Conservation (phyloP, 92 coral and sea anemone species). For the Porites lobata region DNA sequence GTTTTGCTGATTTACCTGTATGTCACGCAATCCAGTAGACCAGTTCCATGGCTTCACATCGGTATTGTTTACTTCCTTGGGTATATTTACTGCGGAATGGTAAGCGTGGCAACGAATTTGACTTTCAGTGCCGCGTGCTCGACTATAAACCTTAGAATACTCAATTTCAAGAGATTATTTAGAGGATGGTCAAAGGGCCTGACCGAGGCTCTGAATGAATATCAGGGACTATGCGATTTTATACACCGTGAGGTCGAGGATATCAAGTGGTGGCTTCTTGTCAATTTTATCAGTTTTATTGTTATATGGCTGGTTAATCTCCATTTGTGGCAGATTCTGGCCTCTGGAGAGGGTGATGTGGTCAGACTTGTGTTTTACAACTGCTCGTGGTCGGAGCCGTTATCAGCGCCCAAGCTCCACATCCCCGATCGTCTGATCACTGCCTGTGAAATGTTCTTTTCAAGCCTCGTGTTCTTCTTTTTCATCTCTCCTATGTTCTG, state of each 20-base stretch:
- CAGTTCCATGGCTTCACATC: conserved; percentile 61
- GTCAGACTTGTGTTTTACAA: conserved; percentile 52
- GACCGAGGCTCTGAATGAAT: conserved; percentile 47
- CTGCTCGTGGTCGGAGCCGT: conserved; percentile 40
- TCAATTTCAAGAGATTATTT: conserved; percentile 38
- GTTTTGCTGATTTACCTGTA: conserved; percentile 34
- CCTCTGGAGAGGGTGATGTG: conserved; percentile 26
- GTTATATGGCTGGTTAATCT: conserved; percentile 55
- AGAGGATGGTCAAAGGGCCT: conserved; percentile 48
- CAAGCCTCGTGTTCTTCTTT: conserved; percentile 55
- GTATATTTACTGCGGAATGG: conserved; percentile 28
- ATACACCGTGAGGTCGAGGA: conserved; percentile 50
- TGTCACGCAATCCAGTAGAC: conserved; percentile 45
- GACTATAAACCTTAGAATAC: conserved; percentile 33
- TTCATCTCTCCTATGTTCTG: conserved; percentile 57
- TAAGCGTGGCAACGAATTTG: conserved; percentile 48
- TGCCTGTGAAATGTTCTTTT: conserved; percentile 55
- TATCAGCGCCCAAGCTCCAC: conserved; percentile 18
- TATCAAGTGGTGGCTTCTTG: conserved; percentile 56
- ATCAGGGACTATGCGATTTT: conserved; percentile 42
- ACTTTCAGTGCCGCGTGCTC: conserved; percentile 50
- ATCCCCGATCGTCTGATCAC: conserved; percentile 28
- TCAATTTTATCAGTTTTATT: conserved; percentile 39
- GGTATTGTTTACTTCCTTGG: conserved; percentile 48
- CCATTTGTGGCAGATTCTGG: conserved; percentile 58